Percentiles rank a stretch among this genome's conserved stretches.
Conservation (phyloP, 2,113 vertebrate genomes). For the Panurus biarmicus region DNA sequence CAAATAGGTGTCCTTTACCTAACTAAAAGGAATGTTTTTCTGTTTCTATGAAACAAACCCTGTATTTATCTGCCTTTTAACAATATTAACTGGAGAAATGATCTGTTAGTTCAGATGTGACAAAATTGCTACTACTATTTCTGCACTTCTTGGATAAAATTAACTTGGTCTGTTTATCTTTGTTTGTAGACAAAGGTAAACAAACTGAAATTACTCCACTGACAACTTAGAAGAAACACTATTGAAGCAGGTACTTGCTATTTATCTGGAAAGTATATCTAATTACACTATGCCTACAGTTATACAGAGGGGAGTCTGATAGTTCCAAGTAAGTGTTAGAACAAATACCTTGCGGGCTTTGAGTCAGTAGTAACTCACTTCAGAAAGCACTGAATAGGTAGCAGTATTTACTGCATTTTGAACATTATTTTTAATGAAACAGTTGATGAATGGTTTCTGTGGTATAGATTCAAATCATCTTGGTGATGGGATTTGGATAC, state of each 20-base stretch:
- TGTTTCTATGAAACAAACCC: constrained; percentile 77
- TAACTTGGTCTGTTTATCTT: not conserved
- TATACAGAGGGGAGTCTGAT: not conserved
- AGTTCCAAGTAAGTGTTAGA: not conserved
- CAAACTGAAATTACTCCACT: not conserved
- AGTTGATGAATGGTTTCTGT: constrained; percentile 3
- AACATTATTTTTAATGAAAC: constrained; percentile 7
- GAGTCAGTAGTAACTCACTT: not conserved
- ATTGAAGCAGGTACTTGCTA: not conserved
- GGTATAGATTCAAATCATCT: constrained; percentile 24
- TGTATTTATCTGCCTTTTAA: constrained; percentile 20
- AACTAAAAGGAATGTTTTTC: constrained; percentile 37
- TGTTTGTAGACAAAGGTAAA: not conserved
- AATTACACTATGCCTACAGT: not conserved
- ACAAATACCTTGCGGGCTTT: not conserved
- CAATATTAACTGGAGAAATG: constrained; percentile 20
- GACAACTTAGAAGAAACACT: not conserved
- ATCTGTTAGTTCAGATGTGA: not conserved
- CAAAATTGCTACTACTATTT: not conserved
- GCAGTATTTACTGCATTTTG: constrained; percentile 61
- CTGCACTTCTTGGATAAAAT: constrained; percentile 18
- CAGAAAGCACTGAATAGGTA: not conserved
- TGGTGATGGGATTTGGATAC: constrained; percentile 49
- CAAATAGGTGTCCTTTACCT: not conserved
- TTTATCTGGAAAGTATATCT: not conserved